These are phyloP conservation scores for Corticium candelabrum DNA, from an alignment of 37 sponge, comb jelly and placozoan species.

Conservation along the genomic window DNA sequence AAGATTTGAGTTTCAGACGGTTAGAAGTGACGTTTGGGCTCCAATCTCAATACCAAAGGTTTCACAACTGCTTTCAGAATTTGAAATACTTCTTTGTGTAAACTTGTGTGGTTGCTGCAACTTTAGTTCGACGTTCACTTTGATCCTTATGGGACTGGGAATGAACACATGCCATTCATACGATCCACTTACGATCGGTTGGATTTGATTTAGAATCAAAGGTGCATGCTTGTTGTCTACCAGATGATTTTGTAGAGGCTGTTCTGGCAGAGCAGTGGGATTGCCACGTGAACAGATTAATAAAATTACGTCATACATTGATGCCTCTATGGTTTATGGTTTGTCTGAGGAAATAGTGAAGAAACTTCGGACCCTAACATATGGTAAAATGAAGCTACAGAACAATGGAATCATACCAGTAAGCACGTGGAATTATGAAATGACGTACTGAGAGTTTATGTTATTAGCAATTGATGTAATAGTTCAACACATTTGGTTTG, in stretches of 20 bases:
- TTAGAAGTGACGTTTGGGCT: slow-evolving; percentile 2
- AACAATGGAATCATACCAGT: background rate
- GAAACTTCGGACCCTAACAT: slow-evolving; percentile 22
- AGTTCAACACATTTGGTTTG: background rate
- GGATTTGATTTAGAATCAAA: too few relatives aligned
- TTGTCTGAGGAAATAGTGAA: slow-evolving; percentile 11
- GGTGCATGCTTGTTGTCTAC: too few relatives aligned
- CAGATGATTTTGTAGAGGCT: background rate
- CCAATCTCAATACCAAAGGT: slow-evolving; percentile 10
- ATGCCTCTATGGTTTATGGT: slow-evolving; percentile 74
- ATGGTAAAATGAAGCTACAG: background rate
- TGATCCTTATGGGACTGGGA: slow-evolving; percentile 3
- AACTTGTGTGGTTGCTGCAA: background rate
- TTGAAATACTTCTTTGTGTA: background rate
- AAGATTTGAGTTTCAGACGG: background rate
- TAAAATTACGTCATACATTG: slow-evolving; percentile 60
- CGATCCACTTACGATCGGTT: slow-evolving; percentile 8
- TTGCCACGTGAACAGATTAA: slow-evolving; percentile 68
- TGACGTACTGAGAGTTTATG: too few relatives aligned
- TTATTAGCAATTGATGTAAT: background rate
- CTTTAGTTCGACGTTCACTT: slow-evolving; percentile 5
- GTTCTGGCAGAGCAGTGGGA: background rate
- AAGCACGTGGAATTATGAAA: too few relatives aligned
- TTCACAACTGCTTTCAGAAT: too few relatives aligned
- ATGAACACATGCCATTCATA: background rate